Evolutionary conservation across 2,113 vertebrate genomes (phyloP).

Genomic region (Piaya cayana): DNA sequence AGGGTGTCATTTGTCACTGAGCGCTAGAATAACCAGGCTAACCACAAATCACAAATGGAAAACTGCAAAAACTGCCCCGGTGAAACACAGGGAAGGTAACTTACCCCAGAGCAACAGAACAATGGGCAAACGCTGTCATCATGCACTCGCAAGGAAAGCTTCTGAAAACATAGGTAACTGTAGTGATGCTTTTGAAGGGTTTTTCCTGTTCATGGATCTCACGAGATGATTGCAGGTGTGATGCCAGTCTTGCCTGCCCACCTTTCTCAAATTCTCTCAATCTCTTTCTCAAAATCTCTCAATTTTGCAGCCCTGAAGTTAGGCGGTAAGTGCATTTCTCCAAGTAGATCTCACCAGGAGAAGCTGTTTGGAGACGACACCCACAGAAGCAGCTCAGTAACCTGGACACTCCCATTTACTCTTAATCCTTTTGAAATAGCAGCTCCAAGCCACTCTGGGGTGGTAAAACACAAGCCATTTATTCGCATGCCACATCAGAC

Average conservation of each 20-base stretch:
- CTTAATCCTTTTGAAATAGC: background rate
- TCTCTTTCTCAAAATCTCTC: too few relatives aligned
- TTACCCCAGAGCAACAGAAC: background rate
- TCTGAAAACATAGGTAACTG: background rate
- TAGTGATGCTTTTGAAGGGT: background rate
- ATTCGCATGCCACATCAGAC: background rate
- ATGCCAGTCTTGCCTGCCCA: background rate
- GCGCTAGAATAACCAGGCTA: background rate
- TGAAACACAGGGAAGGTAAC: background rate
- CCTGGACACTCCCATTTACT: background rate
- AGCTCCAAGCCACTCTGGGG: background rate
- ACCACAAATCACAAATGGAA: background rate
- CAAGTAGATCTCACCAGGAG: background rate
- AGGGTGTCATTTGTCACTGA: background rate
- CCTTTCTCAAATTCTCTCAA: background rate
- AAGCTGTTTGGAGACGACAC: background rate
- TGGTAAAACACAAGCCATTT: background rate
- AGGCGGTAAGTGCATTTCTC: background rate
- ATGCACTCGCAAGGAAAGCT: background rate
- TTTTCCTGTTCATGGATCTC: background rate
- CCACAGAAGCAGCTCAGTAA: background rate
- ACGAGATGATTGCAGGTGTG: background rate
- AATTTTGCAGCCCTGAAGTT: background rate
- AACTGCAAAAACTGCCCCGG: background rate
- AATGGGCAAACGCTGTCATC: background rate